Percentiles rank a stretch among this genome's conserved stretches.
These are phyloP conservation scores for Sorex araneus DNA, from an alignment of 2,113 vertebrate genomes.

Conservation along the genomic window DNA sequence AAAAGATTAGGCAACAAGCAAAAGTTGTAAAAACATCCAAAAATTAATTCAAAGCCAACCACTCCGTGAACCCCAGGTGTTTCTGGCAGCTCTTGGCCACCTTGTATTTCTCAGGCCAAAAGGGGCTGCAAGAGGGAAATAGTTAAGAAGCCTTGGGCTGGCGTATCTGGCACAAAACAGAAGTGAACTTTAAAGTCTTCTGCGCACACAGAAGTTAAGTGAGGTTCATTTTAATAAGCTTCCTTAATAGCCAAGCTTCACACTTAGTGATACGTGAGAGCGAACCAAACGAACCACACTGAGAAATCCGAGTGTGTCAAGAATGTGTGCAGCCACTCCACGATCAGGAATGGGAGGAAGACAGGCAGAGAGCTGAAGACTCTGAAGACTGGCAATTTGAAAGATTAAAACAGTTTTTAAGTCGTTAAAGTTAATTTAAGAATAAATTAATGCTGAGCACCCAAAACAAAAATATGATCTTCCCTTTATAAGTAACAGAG, in stretches of 20 bases:
- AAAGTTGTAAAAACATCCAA: too few relatives aligned
- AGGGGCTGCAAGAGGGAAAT: too few relatives aligned
- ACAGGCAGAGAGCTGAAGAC: neutral
- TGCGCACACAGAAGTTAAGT: neutral
- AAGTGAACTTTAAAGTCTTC: neutral
- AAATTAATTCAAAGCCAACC: too few relatives aligned
- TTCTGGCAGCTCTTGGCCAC: too few relatives aligned
- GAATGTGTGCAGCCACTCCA: neutral
- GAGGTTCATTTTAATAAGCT: slow-evolving; percentile 46
- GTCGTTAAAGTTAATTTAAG: neutral
- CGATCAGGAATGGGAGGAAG: neutral
- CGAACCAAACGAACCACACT: neutral
- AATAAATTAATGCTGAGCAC: slow-evolving; percentile 21
- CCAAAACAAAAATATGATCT: slow-evolving; percentile 42
- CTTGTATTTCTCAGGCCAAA: too few relatives aligned
- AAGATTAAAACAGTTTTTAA: slow-evolving; percentile 3
- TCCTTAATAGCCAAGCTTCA: slow-evolving; percentile 36
- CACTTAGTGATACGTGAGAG: slow-evolving; percentile 21
- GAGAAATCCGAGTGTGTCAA: slow-evolving; percentile 26
- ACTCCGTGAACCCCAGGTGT: too few relatives aligned
- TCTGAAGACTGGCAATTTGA: neutral
- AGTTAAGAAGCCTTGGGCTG: too few relatives aligned
- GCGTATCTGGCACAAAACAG: too few relatives aligned
- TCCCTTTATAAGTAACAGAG: neutral
- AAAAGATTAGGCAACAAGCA: too few relatives aligned